Evolutionary conservation across 2,113 vertebrate species (phyloP).

Genomic region (Dipodomys merriami): DNA sequence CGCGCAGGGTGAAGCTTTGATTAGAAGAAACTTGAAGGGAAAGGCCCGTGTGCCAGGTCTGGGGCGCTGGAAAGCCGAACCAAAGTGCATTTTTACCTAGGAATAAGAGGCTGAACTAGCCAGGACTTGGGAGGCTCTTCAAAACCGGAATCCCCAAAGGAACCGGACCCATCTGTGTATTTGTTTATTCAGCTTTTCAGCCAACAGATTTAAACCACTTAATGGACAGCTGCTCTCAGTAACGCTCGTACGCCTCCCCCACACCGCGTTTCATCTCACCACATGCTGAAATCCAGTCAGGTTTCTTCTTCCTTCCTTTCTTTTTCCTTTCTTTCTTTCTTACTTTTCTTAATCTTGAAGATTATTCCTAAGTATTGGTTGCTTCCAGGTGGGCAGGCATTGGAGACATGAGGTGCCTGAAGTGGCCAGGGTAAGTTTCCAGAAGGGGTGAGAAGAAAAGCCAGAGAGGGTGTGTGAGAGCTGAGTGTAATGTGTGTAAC

Average conservation of each 20-base stretch:
- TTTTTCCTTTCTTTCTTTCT: no score
- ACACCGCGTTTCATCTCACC: not conserved
- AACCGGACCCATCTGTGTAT: conserved; percentile 58
- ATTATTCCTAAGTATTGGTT: conserved; percentile 44
- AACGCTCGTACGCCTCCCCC: not conserved
- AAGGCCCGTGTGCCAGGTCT: not conserved
- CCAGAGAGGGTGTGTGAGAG: not conserved
- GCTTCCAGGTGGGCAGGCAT: conserved; percentile 48
- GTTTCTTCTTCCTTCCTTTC: not conserved
- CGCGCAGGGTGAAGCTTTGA: not conserved
- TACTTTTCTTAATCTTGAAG: conserved; percentile 6
- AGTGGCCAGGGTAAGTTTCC: conserved; percentile 42
- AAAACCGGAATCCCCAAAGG: conserved; percentile 30
- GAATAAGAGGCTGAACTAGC: not conserved
- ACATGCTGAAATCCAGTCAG: conserved; percentile 61
- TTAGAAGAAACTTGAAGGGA: not conserved
- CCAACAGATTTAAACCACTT: conserved; percentile 67
- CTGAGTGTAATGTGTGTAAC: not conserved
- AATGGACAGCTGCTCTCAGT: conserved; percentile 66
- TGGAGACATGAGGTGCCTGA: not conserved
- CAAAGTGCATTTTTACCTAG: not conserved
- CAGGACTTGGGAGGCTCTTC: not conserved
- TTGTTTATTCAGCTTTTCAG: conserved; percentile 74
- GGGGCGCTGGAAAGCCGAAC: not conserved
- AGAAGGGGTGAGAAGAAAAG: not conserved